Evolutionary conservation across 2,888 invertebrate genomes (phyloP).

Genomic region (Arge pagana): DNA sequence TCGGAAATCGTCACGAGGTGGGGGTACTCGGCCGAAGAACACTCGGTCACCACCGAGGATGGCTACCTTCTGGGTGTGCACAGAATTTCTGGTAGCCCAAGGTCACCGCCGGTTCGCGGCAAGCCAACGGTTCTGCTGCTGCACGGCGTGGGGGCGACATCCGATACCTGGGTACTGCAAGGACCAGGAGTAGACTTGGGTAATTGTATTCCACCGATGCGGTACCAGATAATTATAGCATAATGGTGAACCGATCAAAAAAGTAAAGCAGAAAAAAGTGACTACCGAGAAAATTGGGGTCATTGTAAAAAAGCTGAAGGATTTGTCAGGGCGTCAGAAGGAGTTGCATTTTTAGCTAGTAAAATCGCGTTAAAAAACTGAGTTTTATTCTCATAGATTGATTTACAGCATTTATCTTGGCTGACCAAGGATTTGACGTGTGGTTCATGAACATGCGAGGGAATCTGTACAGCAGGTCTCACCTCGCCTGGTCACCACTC

Average conservation of each 20-base stretch:
- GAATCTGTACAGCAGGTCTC: slow-evolving; percentile 38
- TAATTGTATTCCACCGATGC: slow-evolving; percentile 28
- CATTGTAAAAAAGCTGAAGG: too few relatives aligned
- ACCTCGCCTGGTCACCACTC: slow-evolving; percentile 29
- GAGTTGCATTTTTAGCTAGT: too few relatives aligned
- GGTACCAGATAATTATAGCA: too few relatives aligned
- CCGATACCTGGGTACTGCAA: slow-evolving; percentile 46
- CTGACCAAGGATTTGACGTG: slow-evolving; percentile 40
- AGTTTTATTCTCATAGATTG: neutral
- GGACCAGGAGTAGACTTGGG: slow-evolving; percentile 48
- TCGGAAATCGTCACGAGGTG: slow-evolving; percentile 38
- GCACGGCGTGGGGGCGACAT: slow-evolving; percentile 44
- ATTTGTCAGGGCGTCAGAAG: too few relatives aligned
- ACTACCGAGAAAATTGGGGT: too few relatives aligned
- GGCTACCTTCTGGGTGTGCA: slow-evolving; percentile 45
- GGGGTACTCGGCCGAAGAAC: slow-evolving; percentile 46
- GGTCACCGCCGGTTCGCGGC: slow-evolving; percentile 27
- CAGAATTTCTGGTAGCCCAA: slow-evolving; percentile 44
- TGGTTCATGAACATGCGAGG: slow-evolving; percentile 40
- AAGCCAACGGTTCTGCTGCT: slow-evolving; percentile 43
- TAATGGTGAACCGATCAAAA: too few relatives aligned
- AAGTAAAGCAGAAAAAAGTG: too few relatives aligned
- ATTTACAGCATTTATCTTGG: slow-evolving; percentile 35
- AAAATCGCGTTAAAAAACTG: neutral
- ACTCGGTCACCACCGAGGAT: slow-evolving; percentile 43